Evolutionary conservation across 2,113 vertebrate species (phyloP).

Genomic region (Formicarius rufipectus): DNA sequence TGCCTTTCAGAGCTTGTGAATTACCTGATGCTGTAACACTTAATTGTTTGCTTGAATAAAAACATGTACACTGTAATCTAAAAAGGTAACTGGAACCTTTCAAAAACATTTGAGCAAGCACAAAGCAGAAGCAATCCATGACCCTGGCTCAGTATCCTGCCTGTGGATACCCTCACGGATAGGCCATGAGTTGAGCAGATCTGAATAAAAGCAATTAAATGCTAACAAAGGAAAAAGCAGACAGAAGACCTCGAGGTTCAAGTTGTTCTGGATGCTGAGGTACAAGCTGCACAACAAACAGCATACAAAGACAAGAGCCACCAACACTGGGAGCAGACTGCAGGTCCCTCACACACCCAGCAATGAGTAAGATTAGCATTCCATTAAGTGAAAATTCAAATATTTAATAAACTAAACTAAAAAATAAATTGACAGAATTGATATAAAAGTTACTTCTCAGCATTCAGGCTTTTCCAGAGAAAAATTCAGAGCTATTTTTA

Average conservation of each 20-base stretch:
- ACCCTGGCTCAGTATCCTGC: neutral
- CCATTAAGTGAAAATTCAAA: neutral
- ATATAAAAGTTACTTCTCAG: neutral
- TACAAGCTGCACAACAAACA: neutral
- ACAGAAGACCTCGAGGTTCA: neutral
- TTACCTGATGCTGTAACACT: neutral
- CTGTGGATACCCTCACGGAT: neutral
- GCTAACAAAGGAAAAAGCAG: neutral
- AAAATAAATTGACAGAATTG: neutral
- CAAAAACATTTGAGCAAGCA: neutral
- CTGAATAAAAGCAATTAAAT: neutral
- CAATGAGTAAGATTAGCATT: neutral
- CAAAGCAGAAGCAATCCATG: neutral
- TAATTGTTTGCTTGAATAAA: neutral
- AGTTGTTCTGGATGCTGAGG: neutral
- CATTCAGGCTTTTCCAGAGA: neutral
- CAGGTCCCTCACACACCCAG: neutral
- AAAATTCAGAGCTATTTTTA: neutral
- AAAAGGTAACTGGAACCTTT: neutral
- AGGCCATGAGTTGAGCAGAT: neutral
- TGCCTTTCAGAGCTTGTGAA: neutral
- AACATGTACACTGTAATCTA: neutral
- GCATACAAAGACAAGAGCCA: neutral
- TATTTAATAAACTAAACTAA: neutral
- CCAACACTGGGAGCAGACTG: neutral